Percentiles rank a stretch among this genome's conserved stretches.
These are phyloP conservation scores for Oplegnathus fasciatus DNA, from an alignment of 2,113 vertebrate genomes.

Conservation along the genomic window DNA sequence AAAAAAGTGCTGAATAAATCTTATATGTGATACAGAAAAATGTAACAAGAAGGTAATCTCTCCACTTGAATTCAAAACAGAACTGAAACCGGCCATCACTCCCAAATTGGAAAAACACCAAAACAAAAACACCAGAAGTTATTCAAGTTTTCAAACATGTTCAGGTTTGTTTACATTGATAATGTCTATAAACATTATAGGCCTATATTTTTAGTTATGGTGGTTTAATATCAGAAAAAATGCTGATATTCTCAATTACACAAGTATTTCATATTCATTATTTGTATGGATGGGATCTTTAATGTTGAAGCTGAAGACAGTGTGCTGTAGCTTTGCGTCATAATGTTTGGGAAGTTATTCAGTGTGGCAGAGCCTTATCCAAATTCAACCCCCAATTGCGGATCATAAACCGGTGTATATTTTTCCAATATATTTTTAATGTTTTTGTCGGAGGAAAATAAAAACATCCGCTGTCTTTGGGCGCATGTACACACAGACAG, in stretches of 20 bases:
- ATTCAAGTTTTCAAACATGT: neutral
- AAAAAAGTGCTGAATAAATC: neutral
- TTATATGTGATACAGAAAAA: neutral
- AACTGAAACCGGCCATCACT: neutral
- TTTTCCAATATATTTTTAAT: neutral
- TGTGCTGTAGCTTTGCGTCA: neutral
- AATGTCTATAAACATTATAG: neutral
- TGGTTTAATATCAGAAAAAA: neutral
- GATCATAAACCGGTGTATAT: neutral
- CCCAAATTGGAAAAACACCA: neutral
- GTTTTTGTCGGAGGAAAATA: neutral
- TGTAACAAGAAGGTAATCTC: neutral
- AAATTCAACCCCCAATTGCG: neutral
- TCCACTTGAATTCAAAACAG: neutral
- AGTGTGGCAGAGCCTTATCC: neutral
- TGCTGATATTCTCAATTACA: neutral
- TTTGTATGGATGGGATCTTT: neutral
- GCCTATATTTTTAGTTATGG: neutral
- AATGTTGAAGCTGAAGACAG: neutral
- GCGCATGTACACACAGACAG: neutral
- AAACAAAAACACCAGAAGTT: neutral
- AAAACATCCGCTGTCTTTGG: neutral
- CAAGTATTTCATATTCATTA: neutral
- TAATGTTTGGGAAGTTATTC: neutral
- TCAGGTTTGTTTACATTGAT: neutral